Conservation (phyloP, 2,797 vertebrate species). For the Gambusia yucatana region DNA sequence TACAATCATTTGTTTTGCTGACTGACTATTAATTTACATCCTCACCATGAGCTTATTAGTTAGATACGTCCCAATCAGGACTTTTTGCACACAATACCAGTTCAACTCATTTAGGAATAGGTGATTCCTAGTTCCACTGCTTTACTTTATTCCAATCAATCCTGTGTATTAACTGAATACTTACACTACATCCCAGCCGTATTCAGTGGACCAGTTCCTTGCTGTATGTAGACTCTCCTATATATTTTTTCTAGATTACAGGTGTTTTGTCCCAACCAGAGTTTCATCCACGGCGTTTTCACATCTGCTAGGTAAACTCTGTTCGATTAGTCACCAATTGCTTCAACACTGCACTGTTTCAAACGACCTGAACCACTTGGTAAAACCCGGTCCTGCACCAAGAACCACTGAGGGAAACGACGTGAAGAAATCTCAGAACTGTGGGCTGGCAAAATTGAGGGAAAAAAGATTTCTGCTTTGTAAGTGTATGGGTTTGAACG, state of each 20-base stretch:
- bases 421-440: no score
- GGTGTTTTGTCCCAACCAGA: neutral
- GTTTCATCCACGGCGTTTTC: no score
- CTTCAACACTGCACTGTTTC: no score
- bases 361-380: no score
- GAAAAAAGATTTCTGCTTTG: neutral
- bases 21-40: slow-evolving; percentile 1
- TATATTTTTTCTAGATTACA: neutral
- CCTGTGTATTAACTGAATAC: neutral
- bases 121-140: neutral
- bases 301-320: no score
- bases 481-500: neutral
- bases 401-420: no score
- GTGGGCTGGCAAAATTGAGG: neutral
- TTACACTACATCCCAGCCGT: neutral
- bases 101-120: neutral
- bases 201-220: neutral
- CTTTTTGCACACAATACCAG: neutral
- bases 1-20: slow-evolving; percentile 13
- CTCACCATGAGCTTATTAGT: neutral
- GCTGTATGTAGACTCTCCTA: neutral
- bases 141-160: neutral
- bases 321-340: no score
- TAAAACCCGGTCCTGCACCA: no score
- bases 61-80: neutral